Evolutionary conservation across 2,113 vertebrate genomes (phyloP), one percentile per base, ranked within the genome.

Genomic region (Excalfactoria chinensis): DNA sequence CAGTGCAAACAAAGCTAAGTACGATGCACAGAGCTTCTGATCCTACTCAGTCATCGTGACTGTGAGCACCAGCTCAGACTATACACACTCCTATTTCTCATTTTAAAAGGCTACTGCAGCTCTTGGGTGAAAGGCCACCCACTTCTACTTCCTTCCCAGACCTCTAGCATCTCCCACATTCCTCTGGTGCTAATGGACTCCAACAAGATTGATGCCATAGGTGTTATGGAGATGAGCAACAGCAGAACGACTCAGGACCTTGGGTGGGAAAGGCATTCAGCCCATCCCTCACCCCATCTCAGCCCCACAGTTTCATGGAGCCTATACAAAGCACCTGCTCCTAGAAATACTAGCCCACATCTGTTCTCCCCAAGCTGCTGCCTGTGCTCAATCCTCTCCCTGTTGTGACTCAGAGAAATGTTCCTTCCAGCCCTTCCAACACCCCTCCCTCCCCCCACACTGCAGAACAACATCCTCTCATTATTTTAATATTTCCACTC

Each of bases 281-380:
- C 26, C 20, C 2, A 1, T 4, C 21, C 3, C 35, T 49, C 73
- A 77, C 21, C 26, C 30, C 2, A 1, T 5, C 19, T 30, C 49
- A 40, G 34, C 7, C 16, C n/a, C 2, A 1, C 26, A 68, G 37
- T 6, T 30, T 89, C 67, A 26, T 0, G 0, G n/a, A 28, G n/a
- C 16, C 40, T 74, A 25, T 46, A 41, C 3, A 7, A 13, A 77
- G 20, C 12, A 35, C 19, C 40, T 2, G 0, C 23, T 81, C 37
- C 19, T 76, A 53, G 44, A 85, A 72, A 80, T 13, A 72, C 9
- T 44, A 55, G 5, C 16, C 20, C n/a, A 77, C 63, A 64, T 14
- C 23, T 73, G 67, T n/a, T 37, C 26, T 49, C 46, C 34, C 17
- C 25, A 41, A 0, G 34, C 67, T 55, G 37, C 84, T 70, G 28